Evolutionary conservation across 2,888 invertebrate species (phyloP).

Genomic region (Thereva unica): DNA sequence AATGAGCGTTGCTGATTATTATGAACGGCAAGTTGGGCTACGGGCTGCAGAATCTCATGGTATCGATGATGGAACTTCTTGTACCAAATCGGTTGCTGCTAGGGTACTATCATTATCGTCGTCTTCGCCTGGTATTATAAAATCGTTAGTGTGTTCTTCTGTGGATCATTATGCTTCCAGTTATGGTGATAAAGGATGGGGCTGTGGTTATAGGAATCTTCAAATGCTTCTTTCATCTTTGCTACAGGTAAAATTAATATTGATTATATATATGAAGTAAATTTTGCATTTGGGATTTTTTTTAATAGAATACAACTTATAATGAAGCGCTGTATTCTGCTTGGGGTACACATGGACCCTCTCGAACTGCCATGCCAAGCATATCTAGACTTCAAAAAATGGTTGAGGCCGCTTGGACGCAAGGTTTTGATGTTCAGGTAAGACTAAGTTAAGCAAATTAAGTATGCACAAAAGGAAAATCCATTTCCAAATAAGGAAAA

Average conservation of each 20-base stretch:
- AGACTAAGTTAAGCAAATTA: conserved; percentile 1
- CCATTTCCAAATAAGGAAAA: too few species aligned
- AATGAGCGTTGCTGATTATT: conserved; percentile 83
- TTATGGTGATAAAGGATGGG: conserved; percentile 90
- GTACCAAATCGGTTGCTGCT: conserved; percentile 65
- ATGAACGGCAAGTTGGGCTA: conserved; percentile 77
- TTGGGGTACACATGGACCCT: conserved; percentile 60
- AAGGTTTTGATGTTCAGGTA: conserved; percentile 75
- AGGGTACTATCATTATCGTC: conserved; percentile 46
- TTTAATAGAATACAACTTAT: conserved; percentile 62
- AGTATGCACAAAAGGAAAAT: neutral
- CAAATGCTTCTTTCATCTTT: conserved; percentile 90
- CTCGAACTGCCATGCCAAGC: conserved; percentile 76
- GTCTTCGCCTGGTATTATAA: conserved; percentile 58
- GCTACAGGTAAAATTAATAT: conserved; percentile 54
- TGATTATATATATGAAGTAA: neutral
- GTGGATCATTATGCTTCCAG: conserved; percentile 87
- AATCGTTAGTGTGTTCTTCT: conserved; percentile 75
- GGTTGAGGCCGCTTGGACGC: conserved; percentile 81
- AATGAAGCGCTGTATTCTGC: conserved; percentile 60
- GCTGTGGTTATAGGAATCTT: conserved; percentile 89
- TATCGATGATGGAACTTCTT: conserved; percentile 79
- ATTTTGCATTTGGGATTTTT: conserved; percentile 16
- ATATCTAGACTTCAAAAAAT: conserved; percentile 81
- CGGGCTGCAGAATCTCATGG: conserved; percentile 76